Base-by-base conservation (phyloP, 1,140 invertebrate genomes). In the Calephelis virginiensis region DNA sequence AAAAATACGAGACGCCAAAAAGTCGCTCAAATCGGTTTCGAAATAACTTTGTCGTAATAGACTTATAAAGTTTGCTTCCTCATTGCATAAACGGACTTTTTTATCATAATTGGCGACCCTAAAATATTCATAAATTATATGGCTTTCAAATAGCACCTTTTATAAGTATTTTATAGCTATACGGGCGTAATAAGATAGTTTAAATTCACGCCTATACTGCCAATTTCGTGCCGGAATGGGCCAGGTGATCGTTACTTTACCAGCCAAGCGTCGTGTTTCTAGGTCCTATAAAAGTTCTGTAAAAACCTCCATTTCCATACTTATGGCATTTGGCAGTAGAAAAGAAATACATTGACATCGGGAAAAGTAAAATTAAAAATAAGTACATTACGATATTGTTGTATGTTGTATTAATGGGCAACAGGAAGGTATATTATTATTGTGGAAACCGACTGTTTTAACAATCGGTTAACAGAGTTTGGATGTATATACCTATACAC, bases 131-230 rank as follows among this genome's bases (percentile, higher is more conserved):
- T 28, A 56, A 56, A 56, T 28, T 56, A 43, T 43, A 56, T 6
- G 14, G 17, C 10, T 37, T 56, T 37, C 17, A 53, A 53, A 17
- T 53, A 53, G 49, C n/a, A 7, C 8, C 48, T 50, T 50, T 50
- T 50, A 56, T 56, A 37, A 37, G 50, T 56, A 56, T 56, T 56
- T 56, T 56, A 56, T 56, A 56, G 50, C 17, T 28, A 28, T 59
- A 59, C 12, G 28, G 53, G 53, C 53, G 12, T 59, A 59, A 59
- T 59, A 59, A 59, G 53, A 59, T 59, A 59, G 53, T 59, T 59
- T 59, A 59, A 59, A 59, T 59, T 59, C 53, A 59, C 53, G 53
- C 53, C 53, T 59, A 59, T 59, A 59, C 53, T 28, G 53, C 53
- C 53, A 59, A 59, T 59, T 59, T 59, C 11, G 37, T 59, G 10